Conservation (phyloP, 1,140 invertebrate species). For the Drosophila rhopaloa region DNA sequence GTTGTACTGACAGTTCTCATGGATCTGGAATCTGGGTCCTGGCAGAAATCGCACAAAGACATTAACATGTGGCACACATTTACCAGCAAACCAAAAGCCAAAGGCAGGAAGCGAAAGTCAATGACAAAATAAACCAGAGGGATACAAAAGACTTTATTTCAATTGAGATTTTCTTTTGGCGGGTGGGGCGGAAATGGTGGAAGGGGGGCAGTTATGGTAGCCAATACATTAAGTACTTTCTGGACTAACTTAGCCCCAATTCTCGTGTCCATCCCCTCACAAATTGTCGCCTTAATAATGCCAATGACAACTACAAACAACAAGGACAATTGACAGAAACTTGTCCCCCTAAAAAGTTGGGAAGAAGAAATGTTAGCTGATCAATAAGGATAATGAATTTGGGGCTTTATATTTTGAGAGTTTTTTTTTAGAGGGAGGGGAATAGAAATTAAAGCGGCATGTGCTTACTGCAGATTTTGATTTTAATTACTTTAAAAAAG, state of each 20-base stretch:
- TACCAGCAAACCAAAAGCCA: slow-evolving; percentile 42
- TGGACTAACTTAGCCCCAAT: slow-evolving; percentile 21
- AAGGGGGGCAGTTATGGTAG: slow-evolving; percentile 3
- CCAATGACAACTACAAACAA: slow-evolving; percentile 55
- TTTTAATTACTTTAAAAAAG: slow-evolving; percentile 15
- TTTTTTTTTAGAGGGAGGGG: background rate
- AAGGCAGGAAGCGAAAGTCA: slow-evolving; percentile 49
- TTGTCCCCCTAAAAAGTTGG: slow-evolving; percentile 1
- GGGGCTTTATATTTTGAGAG: background rate
- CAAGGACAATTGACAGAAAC: slow-evolving; percentile 21
- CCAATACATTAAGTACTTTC: slow-evolving; percentile 60
- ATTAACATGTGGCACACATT: slow-evolving; percentile 65
- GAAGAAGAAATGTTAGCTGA: slow-evolving; percentile 19
- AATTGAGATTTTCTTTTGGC: slow-evolving; percentile 12
- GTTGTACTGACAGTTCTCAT: slow-evolving; percentile 36
- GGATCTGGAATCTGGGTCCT: background rate
- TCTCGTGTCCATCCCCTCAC: slow-evolving; percentile 10
- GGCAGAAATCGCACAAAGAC: slow-evolving; percentile 45
- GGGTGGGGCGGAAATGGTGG: background rate
- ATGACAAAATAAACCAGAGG: slow-evolving; percentile 40
- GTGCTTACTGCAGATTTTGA: background rate
- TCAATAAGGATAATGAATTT: slow-evolving; percentile 52
- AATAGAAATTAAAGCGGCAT: background rate
- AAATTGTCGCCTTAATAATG: slow-evolving; percentile 56
- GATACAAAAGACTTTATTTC: slow-evolving; percentile 50